A percentile compares a stretch with the other conserved stretches of the same genome.
Conservation (phyloP, 2,797 vertebrate species). For the Balearica regulorum region DNA sequence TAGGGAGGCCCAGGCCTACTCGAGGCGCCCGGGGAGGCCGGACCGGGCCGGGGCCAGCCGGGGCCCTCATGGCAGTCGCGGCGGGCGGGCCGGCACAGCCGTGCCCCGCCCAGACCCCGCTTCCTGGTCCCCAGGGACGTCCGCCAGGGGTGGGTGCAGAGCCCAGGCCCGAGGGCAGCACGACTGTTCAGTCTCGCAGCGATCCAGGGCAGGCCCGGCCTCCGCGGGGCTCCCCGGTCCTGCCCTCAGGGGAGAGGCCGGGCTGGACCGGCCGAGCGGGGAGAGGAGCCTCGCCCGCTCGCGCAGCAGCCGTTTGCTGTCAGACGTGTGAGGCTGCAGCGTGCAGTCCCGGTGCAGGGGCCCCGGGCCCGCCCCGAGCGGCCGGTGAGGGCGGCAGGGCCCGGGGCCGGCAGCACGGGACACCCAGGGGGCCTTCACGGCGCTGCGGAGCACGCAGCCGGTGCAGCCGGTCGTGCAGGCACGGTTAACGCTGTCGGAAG, state of each 20-base stretch:
- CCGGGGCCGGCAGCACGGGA: not conserved
- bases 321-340: no score
- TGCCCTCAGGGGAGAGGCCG: no score
- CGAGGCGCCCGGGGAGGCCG: not conserved
- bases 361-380: not conserved
- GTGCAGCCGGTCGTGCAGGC: not conserved
- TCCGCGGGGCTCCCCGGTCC: not conserved
- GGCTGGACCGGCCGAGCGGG: no score
- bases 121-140: not conserved
- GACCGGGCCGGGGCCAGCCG: not conserved
- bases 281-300: no score
- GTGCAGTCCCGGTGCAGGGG: not conserved
- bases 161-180: not conserved
- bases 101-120: not conserved
- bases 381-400: not conserved
- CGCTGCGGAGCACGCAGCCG: not conserved
- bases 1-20: not conserved
- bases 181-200: accelerated
- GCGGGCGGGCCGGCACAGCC: not conserved
- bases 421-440: accelerated
- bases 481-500: not conserved
- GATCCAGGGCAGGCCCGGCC: not conserved
- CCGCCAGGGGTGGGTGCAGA: not conserved
- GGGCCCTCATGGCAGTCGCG: no score
- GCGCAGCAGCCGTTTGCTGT: not conserved